These are phyloP conservation scores for Diachasmimorpha longicaudata DNA, from an alignment of 1,140 invertebrate species.

Conservation along the genomic window DNA sequence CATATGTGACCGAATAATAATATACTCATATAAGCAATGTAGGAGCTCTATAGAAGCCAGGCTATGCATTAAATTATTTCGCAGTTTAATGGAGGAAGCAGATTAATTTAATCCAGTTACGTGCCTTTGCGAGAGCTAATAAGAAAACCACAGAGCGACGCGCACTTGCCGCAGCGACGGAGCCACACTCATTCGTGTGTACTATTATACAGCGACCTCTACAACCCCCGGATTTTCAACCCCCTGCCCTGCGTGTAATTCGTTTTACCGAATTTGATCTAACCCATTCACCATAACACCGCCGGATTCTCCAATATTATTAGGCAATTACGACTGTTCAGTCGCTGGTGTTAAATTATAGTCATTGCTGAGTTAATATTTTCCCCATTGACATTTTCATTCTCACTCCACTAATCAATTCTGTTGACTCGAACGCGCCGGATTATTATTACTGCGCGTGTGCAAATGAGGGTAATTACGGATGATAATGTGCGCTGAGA, in stretches of 20 bases:
- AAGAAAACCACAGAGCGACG: conserved; percentile 11
- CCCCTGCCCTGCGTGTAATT: neutral
- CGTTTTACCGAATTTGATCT: neutral
- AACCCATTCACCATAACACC: neutral
- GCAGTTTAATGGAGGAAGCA: conserved; percentile 13
- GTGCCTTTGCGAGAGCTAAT: conserved; percentile 1
- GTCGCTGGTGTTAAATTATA: neutral
- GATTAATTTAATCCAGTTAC: conserved; percentile 19
- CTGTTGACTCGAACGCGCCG: neutral
- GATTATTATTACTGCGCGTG: neutral
- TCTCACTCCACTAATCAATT: neutral
- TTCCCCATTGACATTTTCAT: neutral
- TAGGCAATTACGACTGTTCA: neutral
- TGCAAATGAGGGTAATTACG: neutral
- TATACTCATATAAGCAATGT: neutral
- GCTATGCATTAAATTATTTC: conserved; percentile 6
- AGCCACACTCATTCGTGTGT: neutral
- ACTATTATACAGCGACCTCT: neutral
- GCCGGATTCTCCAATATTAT: neutral
- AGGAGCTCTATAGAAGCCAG: too few relatives aligned
- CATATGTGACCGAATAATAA: too few relatives aligned
- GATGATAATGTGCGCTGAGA: neutral
- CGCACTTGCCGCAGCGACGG: neutral
- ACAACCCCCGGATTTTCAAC: neutral
- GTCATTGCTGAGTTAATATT: neutral